Base-by-base conservation (phyloP, 2,113 vertebrate genomes). In the Ammodytes dubius region DNA sequence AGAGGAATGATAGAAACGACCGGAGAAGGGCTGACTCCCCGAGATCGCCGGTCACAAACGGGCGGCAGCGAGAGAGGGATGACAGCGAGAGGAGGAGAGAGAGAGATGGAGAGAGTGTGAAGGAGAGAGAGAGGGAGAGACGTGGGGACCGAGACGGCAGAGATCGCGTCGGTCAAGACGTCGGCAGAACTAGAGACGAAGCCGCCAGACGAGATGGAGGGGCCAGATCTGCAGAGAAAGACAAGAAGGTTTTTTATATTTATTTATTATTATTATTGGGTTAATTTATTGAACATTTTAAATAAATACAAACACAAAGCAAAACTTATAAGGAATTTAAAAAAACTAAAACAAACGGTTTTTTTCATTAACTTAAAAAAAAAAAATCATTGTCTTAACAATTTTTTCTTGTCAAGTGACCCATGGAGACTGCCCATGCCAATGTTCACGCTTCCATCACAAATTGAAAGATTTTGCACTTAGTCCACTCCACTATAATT, bases 111-210 rank as follows among this genome's bases (percentile, higher is more conserved):
- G 86, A 89, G 58, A 8, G 56, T 2, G 8, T 13, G 1, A 77
- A 72, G 45, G 84, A 83, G 65, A 89, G 4, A 56, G 82, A 74
- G 7, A 59, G 39, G 50, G 84, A 14, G 64, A 86, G 45, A 54
- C 69, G 58, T 61, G 12, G 37, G 19, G 86, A 89, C 13, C 17
- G 46, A 27, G 74, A 76, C 12, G 5, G 71, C 12, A 6, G 71
- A 65, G 74, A 50, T 19, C 56, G 45, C 15, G 27, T 27, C 27
- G 77, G 5, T 15, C 66, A 73, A 19, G 83, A 79, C 0, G 52
- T 39, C 1, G 15, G 59, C 42, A 81, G 74, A 4, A 82, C 54
- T 27, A 80, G 69, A 61, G 84, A 83, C 0, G 82, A 83, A 27
- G 40, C 4, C 0, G 35, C 49, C 19, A 35, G 67, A 14, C 40